phyloP scores from a whole-genome alignment of 1,140 invertebrate genomes.

The Musca vetustissima region DNA sequence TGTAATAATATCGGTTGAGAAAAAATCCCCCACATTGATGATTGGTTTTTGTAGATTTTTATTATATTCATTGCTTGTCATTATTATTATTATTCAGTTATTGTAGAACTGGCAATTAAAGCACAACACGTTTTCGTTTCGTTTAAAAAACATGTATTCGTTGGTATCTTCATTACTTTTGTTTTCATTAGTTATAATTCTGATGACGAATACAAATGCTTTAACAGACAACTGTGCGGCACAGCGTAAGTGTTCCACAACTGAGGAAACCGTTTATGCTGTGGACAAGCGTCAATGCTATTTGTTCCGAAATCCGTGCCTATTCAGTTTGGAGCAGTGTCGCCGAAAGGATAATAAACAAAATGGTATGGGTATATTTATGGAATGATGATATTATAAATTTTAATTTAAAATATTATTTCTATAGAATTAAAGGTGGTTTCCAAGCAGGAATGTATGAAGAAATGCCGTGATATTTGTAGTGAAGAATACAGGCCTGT shows the following conservation, averaged over 20 bases:
- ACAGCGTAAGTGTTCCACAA: background rate
- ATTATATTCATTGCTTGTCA: too few relatives aligned
- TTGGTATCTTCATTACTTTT: too few relatives aligned
- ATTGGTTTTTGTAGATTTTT: too few relatives aligned
- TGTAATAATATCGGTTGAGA: too few relatives aligned
- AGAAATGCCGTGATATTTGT: background rate
- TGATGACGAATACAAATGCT: background rate
- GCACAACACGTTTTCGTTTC: too few relatives aligned
- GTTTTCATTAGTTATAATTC: background rate
- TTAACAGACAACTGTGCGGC: background rate
- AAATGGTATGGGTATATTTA: background rate
- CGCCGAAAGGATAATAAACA: background rate
- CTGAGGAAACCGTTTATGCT: conserved; percentile 6
- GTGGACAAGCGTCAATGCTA: background rate
- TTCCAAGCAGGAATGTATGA: background rate
- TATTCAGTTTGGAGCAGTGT: conserved; percentile 4
- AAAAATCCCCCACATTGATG: too few relatives aligned
- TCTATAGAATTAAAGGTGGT: background rate
- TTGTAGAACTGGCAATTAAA: too few relatives aligned
- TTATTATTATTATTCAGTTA: too few relatives aligned
- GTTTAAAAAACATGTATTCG: too few relatives aligned
- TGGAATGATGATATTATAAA: too few relatives aligned
- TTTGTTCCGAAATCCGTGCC: conserved; percentile 14
- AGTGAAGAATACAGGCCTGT: background rate
- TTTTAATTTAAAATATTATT: too few relatives aligned